Conservation (phyloP, 1,140 invertebrate species). For the Drosophila albomicans region DNA sequence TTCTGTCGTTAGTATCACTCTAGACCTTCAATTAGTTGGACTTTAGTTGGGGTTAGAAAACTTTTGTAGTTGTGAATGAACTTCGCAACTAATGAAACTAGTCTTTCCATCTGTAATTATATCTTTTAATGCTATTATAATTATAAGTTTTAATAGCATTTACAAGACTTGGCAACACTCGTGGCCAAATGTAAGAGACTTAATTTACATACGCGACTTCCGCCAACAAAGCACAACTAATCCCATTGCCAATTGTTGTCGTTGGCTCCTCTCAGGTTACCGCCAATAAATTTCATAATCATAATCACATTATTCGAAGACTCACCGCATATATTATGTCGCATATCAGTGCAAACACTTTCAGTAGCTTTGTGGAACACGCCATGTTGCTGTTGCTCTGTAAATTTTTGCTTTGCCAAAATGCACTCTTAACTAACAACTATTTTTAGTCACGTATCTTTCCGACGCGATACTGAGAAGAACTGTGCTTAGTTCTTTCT, state of each 20-base stretch:
- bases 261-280: conserved; percentile 13
- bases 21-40: conserved; percentile 22
- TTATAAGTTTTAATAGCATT: conserved; percentile 37
- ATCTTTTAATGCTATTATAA: conserved; percentile 52
- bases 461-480: conserved; percentile 1
- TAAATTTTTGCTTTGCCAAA: conserved; percentile 34
- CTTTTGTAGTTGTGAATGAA: background rate
- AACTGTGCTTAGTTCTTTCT: conserved; percentile 5
- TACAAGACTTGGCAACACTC: conserved; percentile 20
- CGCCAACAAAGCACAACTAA: conserved; percentile 30
- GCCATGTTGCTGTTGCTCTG: conserved; percentile 54
- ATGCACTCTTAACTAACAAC: conserved; percentile 28
- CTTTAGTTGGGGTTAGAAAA: conserved; percentile 9
- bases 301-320: conserved; percentile 29
- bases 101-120: conserved; percentile 44
- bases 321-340: conserved; percentile 76
- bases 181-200: background rate
- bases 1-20: background rate
- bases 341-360: conserved; percentile 67
- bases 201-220: conserved; percentile 37
- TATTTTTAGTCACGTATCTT: conserved; percentile 30
- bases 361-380: conserved; percentile 73
- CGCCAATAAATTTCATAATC: conserved; percentile 7
- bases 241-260: conserved; percentile 3
- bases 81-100: conserved; percentile 36